A percentile compares a stretch with the other conserved stretches of the same genome.
These are phyloP conservation scores for Helleia helle DNA, from an alignment of 2,888 invertebrate species.

Conservation along the genomic window DNA sequence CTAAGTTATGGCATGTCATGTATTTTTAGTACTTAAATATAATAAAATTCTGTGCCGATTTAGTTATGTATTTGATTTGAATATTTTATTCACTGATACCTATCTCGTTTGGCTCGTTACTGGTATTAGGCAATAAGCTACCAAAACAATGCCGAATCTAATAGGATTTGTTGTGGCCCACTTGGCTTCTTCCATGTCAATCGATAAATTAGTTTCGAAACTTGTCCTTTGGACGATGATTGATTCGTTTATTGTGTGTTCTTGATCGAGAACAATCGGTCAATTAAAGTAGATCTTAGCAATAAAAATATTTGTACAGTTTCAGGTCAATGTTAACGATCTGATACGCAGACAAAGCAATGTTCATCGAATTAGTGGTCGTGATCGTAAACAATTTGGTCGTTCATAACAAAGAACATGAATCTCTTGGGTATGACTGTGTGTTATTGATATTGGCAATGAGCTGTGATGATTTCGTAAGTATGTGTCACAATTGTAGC, in stretches of 20 bases:
- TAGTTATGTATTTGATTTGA: no score
- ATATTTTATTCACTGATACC: no score
- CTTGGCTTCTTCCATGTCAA: conserved; percentile 41
- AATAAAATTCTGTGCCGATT: conserved; percentile 28
- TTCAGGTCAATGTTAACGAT: conserved; percentile 10
- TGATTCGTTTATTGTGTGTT: conserved; percentile 40
- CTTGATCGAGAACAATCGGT: conserved; percentile 30
- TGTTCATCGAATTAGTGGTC: no score
- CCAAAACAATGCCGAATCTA: conserved; percentile 51
- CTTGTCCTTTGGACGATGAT: conserved; percentile 40
- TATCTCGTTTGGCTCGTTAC: conserved; percentile 29
- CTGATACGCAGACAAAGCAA: background rate
- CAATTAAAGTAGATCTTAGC: conserved; percentile 19
- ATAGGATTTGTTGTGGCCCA: conserved; percentile 44
- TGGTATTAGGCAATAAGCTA: conserved; percentile 40
- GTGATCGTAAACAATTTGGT: no score
- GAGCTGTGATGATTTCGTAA: no score
- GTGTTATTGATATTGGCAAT: no score
- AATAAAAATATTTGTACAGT: conserved; percentile 15
- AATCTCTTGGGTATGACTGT: no score
- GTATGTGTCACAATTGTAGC: no score
- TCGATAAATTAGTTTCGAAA: conserved; percentile 43
- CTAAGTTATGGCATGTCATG: no score
- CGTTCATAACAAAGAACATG: no score
- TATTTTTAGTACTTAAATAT: no score